A percentile compares a stretch with the other conserved stretches of the same genome.
These are phyloP conservation scores for Carcina quercana DNA, from an alignment of 2,888 invertebrate species.

Conservation along the genomic window DNA sequence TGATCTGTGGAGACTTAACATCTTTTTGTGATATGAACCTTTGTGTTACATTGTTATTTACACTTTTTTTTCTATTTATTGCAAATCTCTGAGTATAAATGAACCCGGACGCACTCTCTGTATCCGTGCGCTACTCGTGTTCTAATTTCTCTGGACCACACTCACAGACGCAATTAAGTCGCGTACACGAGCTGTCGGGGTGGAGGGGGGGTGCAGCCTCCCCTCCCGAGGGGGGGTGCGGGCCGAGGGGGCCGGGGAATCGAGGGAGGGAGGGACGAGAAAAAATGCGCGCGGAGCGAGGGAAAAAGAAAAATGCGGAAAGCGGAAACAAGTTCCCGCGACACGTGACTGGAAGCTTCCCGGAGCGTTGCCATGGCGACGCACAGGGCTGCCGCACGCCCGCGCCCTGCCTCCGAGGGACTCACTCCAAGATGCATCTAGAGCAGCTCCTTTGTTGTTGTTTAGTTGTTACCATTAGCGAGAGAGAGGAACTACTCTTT, in stretches of 20 bases:
- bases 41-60: no score
- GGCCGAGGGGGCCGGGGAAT: slow-evolving; percentile 46
- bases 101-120: slow-evolving; percentile 33
- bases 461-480: no score
- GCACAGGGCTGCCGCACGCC: slow-evolving; percentile 29
- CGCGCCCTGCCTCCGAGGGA: no score
- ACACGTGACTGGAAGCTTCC: slow-evolving; percentile 72
- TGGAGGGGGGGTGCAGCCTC: slow-evolving; percentile 16
- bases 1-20: no score
- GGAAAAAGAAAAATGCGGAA: slow-evolving; percentile 66
- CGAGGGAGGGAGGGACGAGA: slow-evolving; percentile 30
- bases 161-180: slow-evolving; percentile 75
- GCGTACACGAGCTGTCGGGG: slow-evolving; percentile 62
- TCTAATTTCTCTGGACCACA: slow-evolving; percentile 74
- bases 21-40: no score
- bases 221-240: slow-evolving; percentile 24
- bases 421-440: no score
- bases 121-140: slow-evolving; percentile 38
- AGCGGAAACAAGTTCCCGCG: slow-evolving; percentile 65
- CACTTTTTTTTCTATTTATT: no score
- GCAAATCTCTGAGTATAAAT: neutral
- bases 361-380: slow-evolving; percentile 62
- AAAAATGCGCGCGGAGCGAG: no score
- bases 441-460: no score
- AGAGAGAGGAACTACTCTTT: no score